phyloP scores from a whole-genome alignment of 2,888 invertebrate genomes.

The Volucella zonaria region DNA sequence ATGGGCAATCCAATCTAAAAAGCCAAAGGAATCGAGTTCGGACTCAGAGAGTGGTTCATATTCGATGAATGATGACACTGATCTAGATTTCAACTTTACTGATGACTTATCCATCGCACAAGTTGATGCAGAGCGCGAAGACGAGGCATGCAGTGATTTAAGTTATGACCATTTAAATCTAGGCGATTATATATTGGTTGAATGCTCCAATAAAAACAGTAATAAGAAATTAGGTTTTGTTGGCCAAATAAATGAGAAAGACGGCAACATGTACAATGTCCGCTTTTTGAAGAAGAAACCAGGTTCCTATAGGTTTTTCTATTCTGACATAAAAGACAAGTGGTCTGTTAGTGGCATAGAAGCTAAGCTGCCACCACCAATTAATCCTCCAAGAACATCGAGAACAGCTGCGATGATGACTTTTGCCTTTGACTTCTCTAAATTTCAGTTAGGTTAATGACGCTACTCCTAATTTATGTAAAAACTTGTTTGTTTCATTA shows the following conservation, averaged over 20 bases:
- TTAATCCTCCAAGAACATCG: slow-evolving; percentile 26
- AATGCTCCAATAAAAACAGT: no score
- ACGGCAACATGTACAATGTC: no score
- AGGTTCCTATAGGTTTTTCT: background rate
- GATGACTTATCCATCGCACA: no score
- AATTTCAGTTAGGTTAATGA: slow-evolving; percentile 23
- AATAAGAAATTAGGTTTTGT: no score
- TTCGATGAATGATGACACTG: slow-evolving; percentile 44
- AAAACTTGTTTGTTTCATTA: slow-evolving; percentile 4
- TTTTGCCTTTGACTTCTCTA: slow-evolving; percentile 28
- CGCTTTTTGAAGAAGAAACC: background rate
- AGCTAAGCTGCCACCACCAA: slow-evolving; percentile 38
- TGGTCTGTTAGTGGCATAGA: slow-evolving; percentile 24
- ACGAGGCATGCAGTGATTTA: no score
- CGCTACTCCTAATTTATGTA: background rate
- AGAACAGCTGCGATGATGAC: slow-evolving; percentile 37
- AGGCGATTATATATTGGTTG: no score
- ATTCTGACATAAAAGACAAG: slow-evolving; percentile 57
- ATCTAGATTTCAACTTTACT: no score
- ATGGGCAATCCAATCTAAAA: slow-evolving; percentile 24
- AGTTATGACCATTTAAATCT: no score
- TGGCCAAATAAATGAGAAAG: no score
- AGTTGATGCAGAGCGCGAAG: no score
- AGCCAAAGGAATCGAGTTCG: no score
- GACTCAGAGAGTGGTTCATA: background rate